phyloP scores from a whole-genome alignment of 2,888 invertebrate genomes.

The Heliconius erato region DNA sequence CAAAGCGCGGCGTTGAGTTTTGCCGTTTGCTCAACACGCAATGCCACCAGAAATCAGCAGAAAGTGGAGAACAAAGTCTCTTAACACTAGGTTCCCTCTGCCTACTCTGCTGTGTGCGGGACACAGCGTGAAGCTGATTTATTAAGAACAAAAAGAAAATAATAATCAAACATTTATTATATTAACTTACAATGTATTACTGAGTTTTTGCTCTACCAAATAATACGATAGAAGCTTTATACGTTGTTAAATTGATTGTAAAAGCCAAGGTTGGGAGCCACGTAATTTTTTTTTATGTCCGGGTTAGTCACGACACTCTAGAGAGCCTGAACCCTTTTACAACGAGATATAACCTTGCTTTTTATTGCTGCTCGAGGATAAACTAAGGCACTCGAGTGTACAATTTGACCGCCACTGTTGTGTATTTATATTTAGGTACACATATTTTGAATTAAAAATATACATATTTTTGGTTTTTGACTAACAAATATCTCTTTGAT shows the following conservation, averaged over 20 bases:
- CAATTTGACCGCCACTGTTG: constrained; percentile 24
- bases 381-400: constrained; percentile 34
- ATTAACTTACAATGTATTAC: not conserved
- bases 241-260: constrained; percentile 30
- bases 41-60: too few species aligned
- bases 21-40: too few species aligned
- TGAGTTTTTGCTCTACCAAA: not conserved
- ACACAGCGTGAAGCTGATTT: too few species aligned
- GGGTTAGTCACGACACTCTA: constrained; percentile 52
- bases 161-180: not conserved
- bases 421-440: not conserved
- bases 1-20: too few species aligned
- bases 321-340: constrained; percentile 46
- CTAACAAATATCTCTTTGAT: not conserved
- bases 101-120: too few species aligned
- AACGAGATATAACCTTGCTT: constrained; percentile 41
- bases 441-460: not conserved
- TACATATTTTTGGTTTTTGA: not conserved
- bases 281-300: constrained; percentile 50
- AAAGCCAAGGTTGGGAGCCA: constrained; percentile 49
- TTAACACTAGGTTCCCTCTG: not conserved
- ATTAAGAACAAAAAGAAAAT: not conserved
- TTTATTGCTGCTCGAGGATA: constrained; percentile 40
- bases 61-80: too few species aligned
- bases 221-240: not conserved